Conservation (phyloP, 2,797 vertebrate species). For the Anolis apletophallus region DNA sequence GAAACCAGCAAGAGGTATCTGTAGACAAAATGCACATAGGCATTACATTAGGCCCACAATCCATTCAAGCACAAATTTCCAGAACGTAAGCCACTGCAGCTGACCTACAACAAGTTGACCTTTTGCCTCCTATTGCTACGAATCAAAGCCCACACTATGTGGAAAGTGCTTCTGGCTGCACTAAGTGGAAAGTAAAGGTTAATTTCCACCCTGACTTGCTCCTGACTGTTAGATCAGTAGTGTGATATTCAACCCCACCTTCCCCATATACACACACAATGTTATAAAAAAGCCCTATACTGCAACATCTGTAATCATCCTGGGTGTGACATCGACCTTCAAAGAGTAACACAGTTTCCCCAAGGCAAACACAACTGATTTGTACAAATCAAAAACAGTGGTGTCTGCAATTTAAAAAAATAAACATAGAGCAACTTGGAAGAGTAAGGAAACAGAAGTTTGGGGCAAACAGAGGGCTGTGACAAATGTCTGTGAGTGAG, state of each 20-base stretch:
- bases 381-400: slow-evolving; percentile 31
- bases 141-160: not conserved
- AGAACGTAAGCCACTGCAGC: not conserved
- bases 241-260: not conserved
- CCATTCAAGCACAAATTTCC: not conserved
- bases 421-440: not conserved
- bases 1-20: not conserved
- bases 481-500: not conserved
- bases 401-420: slow-evolving; percentile 25
- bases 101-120: not conserved
- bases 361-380: slow-evolving; percentile 22
- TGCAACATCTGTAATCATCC: slow-evolving; percentile 15
- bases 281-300: slow-evolving; percentile 1
- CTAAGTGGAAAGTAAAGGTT: slow-evolving; percentile 14
- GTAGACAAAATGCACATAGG: not conserved
- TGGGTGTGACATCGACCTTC: slow-evolving; percentile 35
- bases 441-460: not conserved
- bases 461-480: not conserved
- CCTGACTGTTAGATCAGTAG: slow-evolving; percentile 5
- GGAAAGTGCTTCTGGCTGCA: not conserved
- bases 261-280: not conserved
- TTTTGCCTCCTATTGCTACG: not conserved
- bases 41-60: not conserved
- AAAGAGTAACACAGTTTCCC: slow-evolving; percentile 19
- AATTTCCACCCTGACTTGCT: slow-evolving; percentile 22